These are phyloP conservation scores for Lonchura striata DNA, from an alignment of 2,113 vertebrate genomes.

Conservation along the genomic window DNA sequence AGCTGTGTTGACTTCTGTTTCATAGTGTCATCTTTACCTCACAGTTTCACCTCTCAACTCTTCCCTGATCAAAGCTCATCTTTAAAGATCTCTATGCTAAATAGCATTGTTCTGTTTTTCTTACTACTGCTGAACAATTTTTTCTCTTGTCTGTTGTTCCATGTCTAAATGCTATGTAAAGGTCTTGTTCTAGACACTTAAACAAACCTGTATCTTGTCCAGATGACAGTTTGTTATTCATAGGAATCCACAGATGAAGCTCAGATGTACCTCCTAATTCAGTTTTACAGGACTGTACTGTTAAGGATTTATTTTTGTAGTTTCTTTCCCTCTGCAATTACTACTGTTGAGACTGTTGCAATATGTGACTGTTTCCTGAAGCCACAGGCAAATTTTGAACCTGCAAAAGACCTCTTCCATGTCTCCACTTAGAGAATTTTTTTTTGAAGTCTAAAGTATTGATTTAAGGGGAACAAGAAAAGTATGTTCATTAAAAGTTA, in stretches of 20 bases:
- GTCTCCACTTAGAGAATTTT: neutral
- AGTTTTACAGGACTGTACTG: neutral
- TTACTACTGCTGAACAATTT: neutral
- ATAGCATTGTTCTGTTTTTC: neutral
- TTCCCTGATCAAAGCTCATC: neutral
- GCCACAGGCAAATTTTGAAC: neutral
- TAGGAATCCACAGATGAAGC: neutral
- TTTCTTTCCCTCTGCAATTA: neutral
- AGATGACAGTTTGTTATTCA: neutral
- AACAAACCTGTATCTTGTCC: neutral
- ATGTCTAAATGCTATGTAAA: neutral
- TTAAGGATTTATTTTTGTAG: neutral
- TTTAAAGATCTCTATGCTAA: neutral
- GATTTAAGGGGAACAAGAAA: neutral
- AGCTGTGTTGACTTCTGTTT: neutral
- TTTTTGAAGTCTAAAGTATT: neutral
- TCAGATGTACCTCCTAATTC: neutral
- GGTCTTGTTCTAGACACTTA: neutral
- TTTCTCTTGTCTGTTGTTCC: neutral
- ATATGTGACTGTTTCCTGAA: neutral
- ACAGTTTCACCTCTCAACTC: neutral
- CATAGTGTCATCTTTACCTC: neutral
- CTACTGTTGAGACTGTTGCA: neutral
- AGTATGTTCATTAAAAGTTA: neutral
- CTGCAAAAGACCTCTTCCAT: neutral